phyloP scores from a whole-genome alignment of 2,888 invertebrate genomes.

The Amphipyra tragopoginis region DNA sequence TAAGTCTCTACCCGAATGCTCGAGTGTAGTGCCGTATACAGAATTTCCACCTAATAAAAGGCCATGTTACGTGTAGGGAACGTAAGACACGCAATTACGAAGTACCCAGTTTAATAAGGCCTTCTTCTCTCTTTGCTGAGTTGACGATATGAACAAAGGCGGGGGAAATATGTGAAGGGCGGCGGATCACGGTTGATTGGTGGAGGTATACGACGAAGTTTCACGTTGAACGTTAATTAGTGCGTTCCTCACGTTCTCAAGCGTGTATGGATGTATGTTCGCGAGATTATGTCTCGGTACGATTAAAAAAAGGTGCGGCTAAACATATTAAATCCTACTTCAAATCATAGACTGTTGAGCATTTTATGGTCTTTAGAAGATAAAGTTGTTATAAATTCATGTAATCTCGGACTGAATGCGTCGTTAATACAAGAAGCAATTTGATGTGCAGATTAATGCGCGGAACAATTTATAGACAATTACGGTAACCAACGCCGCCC shows the following conservation, averaged over 20 bases:
- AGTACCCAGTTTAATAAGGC: conserved; percentile 77
- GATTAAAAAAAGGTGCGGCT: conserved; percentile 65
- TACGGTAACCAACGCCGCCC: conserved; percentile 82
- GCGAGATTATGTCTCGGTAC: conserved; percentile 72
- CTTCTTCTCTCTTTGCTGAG: conserved; percentile 70
- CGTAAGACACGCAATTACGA: conserved; percentile 88
- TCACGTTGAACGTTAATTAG: conserved; percentile 89
- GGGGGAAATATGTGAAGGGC: conserved; percentile 74
- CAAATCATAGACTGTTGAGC: conserved; percentile 40
- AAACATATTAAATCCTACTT: conserved; percentile 49
- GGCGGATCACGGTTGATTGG: conserved; percentile 78
- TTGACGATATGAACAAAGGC: conserved; percentile 67
- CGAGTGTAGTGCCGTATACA: conserved; percentile 82
- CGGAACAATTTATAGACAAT: conserved; percentile 88
- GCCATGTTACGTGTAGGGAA: conserved; percentile 86
- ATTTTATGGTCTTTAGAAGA: conserved; percentile 46
- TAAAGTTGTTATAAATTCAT: conserved; percentile 62
- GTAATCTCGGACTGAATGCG: conserved; percentile 43
- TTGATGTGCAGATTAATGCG: conserved; percentile 86
- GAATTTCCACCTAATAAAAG: conserved; percentile 90
- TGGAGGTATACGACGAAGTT: conserved; percentile 79
- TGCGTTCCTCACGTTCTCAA: conserved; percentile 85
- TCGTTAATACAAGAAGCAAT: conserved; percentile 78
- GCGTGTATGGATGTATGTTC: conserved; percentile 78
- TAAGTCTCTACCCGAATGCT: conserved; percentile 75